Conservation (phyloP, 2,797 vertebrate genomes). For the Coregonus ussuriensis region DNA sequence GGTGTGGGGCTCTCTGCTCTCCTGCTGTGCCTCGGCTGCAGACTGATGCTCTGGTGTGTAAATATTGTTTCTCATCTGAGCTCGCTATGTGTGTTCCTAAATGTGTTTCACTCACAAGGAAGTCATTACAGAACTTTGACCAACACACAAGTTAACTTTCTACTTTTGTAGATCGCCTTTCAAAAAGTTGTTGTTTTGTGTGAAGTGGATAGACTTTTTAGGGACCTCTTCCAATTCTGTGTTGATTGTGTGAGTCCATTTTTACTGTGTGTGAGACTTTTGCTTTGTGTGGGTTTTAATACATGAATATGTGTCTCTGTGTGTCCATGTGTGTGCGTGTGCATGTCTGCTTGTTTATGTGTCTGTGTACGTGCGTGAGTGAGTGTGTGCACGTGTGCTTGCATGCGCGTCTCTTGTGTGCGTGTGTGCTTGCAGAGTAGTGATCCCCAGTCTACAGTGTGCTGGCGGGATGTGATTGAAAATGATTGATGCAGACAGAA, state of each 20-base stretch:
- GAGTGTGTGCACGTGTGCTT: not conserved
- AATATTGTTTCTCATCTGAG: slow-evolving; percentile 23
- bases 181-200: not conserved
- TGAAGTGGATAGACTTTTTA: not conserved
- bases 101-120: slow-evolving; percentile 1
- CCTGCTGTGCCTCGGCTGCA: slow-evolving; percentile 24
- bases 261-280: not conserved
- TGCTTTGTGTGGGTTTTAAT: not conserved
- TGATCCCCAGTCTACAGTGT: not conserved
- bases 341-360: not conserved
- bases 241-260: not conserved
- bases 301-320: not conserved
- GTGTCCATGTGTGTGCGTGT: slow-evolving; percentile 6
- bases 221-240: not conserved
- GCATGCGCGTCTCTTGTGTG: not conserved
- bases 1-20: slow-evolving; percentile 5
- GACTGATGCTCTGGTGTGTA: slow-evolving; percentile 27
- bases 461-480: slow-evolving; percentile 60
- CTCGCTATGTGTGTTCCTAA: slow-evolving; percentile 1
- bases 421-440: not conserved
- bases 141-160: not conserved
- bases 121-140: not conserved
- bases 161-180: not conserved
- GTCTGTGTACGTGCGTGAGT: not conserved
- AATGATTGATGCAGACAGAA: slow-evolving; percentile 69